Base-by-base conservation (phyloP, 2,113 vertebrate species). In the Cebus imitator region DNA sequence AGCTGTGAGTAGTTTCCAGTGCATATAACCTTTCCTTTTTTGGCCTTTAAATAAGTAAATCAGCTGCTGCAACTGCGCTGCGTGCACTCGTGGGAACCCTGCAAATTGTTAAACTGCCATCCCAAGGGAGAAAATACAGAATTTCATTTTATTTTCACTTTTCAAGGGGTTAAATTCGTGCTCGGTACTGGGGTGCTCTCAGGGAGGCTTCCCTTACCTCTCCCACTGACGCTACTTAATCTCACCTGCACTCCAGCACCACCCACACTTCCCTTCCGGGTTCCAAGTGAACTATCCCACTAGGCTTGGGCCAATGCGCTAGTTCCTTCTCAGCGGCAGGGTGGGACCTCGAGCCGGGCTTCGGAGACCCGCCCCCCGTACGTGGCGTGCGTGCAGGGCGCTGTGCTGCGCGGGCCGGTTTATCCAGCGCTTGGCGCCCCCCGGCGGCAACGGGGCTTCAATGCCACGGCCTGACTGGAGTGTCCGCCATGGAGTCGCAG, bases 401-500 rank as follows among this genome's bases (percentile, higher is more conserved):
- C 12, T 43, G 25, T 0, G 86, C 23, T 30, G 55, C 68, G 61
- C 61, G 13, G 40, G 40, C 27, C 4, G 17, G 2, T 92, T 95
- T 85, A 25, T 2, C 5, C 89, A 17, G 98, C 57, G 14, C 78
- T n/a, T 83, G 93, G 97, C 96, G 97, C 97, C 97, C 48, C 14
- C 97, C 0, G 17, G 78, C 52, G 93, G 93, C 21, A 4, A 17
- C 8, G 16, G 23, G 1, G 8, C 0, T 3, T 70, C 73, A 20
- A 10, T 87, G 94, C 84, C 23, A 75, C 64, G 0, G 72, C 21
- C 9, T 0, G 13, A 2, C 17, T 3, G 1, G 21, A 61, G 55
- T 13, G 66, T 40, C 40, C 0, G 83, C 57, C 75, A 97, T 97
- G 98, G 96, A 98, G 79, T 64, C 43, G n/a, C 91, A 40, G 92